phyloP scores from a whole-genome alignment of 1,140 invertebrate genomes.

The Neodiprion lecontei region DNA sequence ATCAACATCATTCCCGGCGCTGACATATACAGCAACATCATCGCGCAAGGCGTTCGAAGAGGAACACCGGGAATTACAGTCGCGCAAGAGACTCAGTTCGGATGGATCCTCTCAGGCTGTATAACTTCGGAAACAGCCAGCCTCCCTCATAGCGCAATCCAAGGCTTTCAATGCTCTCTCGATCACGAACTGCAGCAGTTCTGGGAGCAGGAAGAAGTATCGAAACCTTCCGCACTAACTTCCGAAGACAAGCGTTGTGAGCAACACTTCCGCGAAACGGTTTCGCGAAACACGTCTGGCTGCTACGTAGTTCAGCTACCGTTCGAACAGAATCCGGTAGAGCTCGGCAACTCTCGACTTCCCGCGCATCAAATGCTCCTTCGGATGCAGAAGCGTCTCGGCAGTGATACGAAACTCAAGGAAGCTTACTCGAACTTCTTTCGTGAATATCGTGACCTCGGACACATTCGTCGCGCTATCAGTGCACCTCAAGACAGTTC shows the following conservation, averaged over 20 bases:
- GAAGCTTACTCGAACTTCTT: slow-evolving; percentile 30
- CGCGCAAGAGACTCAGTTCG: slow-evolving; percentile 16
- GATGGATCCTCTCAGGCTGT: slow-evolving; percentile 14
- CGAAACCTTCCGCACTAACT: no score
- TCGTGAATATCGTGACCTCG: slow-evolving; percentile 37
- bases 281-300: slow-evolving; percentile 21
- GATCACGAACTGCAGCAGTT: no score
- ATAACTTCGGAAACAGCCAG: background rate
- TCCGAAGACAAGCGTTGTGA: no score
- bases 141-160: background rate
- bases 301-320: slow-evolving; percentile 31
- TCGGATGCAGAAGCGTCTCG: slow-evolving; percentile 32
- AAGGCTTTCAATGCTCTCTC: background rate
- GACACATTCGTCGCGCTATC: slow-evolving; percentile 35
- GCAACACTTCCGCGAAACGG: background rate
- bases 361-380: slow-evolving; percentile 30
- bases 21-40: background rate
- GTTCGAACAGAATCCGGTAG: slow-evolving; percentile 14
- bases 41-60: slow-evolving; percentile 9
- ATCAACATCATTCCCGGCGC: slow-evolving; percentile 9
- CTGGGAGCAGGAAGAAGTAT: no score
- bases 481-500: background rate
- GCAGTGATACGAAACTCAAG: slow-evolving; percentile 19
- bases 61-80: background rate
- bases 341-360: slow-evolving; percentile 29